Conservation (phyloP, 2,888 invertebrate species). For the Lepidonotus clava region DNA sequence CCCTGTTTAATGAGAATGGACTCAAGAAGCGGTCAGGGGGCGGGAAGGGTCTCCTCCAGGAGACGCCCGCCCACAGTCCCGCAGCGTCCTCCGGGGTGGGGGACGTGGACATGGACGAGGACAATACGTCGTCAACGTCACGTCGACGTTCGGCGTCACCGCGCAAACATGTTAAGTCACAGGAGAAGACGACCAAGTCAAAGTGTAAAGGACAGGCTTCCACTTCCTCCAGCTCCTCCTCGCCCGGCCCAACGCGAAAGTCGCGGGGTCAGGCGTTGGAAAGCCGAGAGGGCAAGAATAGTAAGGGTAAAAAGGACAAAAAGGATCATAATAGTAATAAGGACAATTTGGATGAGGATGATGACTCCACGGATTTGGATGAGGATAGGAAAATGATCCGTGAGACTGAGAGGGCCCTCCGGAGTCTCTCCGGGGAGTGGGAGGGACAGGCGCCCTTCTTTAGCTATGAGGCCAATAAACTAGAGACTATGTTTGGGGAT, state of each 20-base stretch:
- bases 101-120: conserved; percentile 52
- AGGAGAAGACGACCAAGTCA: conserved; percentile 10
- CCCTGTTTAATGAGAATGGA: conserved; percentile 4
- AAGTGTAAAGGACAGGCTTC: conserved; percentile 44
- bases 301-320: neutral
- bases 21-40: neutral
- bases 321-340: conserved; percentile 42
- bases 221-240: neutral
- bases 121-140: neutral
- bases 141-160: conserved; percentile 42
- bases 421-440: conserved; percentile 91
- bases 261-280: neutral
- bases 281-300: neutral
- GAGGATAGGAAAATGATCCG: conserved; percentile 87
- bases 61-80: neutral
- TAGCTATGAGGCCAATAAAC: conserved; percentile 49
- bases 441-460: conserved; percentile 65
- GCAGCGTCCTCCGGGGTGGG: too few relatives aligned
- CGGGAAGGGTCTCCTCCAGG: neutral
- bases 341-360: conserved; percentile 56
- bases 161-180: conserved; percentile 44
- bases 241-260: neutral
- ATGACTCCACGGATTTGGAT: conserved; percentile 84
- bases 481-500: conserved; percentile 35
- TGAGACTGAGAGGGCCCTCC: conserved; percentile 93